Evolutionary conservation across 2,113 vertebrate species (phyloP).

Genomic region (Puffinus mauretanicus): DNA sequence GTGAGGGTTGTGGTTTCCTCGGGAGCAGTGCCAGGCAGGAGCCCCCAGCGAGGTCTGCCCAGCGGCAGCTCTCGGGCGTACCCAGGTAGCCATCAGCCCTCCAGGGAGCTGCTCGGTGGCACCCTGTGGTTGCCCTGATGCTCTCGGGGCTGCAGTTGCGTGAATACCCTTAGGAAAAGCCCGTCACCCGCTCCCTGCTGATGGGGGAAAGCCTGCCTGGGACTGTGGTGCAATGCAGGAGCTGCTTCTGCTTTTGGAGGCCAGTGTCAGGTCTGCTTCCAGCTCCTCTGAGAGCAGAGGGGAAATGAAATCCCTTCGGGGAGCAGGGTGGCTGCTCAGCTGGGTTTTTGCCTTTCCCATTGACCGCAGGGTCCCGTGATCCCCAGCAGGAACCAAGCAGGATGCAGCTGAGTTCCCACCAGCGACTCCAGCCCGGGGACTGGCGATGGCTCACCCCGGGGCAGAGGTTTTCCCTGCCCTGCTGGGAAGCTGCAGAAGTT

Average conservation of each 20-base stretch:
- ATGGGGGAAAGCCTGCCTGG: background rate
- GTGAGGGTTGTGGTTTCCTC: background rate
- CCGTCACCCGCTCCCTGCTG: background rate
- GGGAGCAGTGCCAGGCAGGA: background rate
- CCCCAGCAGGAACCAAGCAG: background rate
- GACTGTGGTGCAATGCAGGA: background rate
- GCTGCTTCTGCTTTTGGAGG: background rate
- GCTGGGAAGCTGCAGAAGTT: background rate
- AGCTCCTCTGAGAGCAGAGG: background rate
- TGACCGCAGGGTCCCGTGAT: background rate
- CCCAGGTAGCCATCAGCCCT: background rate
- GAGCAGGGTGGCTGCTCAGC: background rate
- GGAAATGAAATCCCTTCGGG: background rate
- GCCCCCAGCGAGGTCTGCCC: background rate
- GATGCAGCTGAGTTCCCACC: conserved; percentile 15
- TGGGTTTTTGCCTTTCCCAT: background rate
- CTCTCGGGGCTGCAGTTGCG: background rate
- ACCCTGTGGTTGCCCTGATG: background rate
- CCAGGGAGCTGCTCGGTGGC: fast-evolving
- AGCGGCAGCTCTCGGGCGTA: background rate
- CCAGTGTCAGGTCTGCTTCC: background rate
- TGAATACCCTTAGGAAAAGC: background rate
- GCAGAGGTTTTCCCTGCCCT: background rate
- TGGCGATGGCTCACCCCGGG: background rate
- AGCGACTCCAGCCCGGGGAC: background rate